These are phyloP conservation scores for Apodemia zela DNA, from an alignment of 2,888 invertebrate species.

Conservation along the genomic window DNA sequence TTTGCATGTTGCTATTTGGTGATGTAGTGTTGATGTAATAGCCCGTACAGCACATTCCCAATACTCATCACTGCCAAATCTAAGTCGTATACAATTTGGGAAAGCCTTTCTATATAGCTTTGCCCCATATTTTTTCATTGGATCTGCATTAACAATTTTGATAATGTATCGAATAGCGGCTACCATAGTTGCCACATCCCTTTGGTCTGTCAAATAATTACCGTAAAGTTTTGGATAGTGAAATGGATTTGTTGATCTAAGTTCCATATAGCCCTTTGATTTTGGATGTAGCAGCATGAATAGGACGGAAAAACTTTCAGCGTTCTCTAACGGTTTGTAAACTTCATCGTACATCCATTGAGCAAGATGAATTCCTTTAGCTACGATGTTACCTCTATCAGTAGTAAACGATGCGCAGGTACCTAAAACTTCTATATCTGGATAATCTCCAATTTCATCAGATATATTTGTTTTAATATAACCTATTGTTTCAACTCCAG, in stretches of 20 bases:
- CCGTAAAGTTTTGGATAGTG: slow-evolving; percentile 85
- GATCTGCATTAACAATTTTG: slow-evolving; percentile 75
- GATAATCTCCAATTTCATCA: slow-evolving; percentile 72
- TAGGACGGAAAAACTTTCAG: slow-evolving; percentile 68
- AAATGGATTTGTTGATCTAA: slow-evolving; percentile 83
- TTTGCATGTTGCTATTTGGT: slow-evolving; percentile 85
- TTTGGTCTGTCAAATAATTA: slow-evolving; percentile 84
- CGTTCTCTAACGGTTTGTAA: slow-evolving; percentile 59
- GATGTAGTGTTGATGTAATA: slow-evolving; percentile 82
- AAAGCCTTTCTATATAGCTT: slow-evolving; percentile 74
- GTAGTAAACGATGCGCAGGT: slow-evolving; percentile 78
- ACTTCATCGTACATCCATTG: slow-evolving; percentile 64
- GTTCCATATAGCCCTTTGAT: slow-evolving; percentile 82
- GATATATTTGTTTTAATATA: slow-evolving; percentile 81
- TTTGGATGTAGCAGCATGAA: slow-evolving; percentile 82
- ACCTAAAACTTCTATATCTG: slow-evolving; percentile 84
- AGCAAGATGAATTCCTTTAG: slow-evolving; percentile 58
- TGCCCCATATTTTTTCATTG: slow-evolving; percentile 82
- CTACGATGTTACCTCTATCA: slow-evolving; percentile 70
- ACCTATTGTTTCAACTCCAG: slow-evolving; percentile 80
- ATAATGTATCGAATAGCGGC: slow-evolving; percentile 80
- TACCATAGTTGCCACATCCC: slow-evolving; percentile 81
- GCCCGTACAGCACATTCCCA: slow-evolving; percentile 84
- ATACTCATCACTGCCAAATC: slow-evolving; percentile 81
- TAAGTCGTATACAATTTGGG: slow-evolving; percentile 73